Evolutionary conservation across 2,888 invertebrate species (phyloP).

Genomic region (Acleris cristana): DNA sequence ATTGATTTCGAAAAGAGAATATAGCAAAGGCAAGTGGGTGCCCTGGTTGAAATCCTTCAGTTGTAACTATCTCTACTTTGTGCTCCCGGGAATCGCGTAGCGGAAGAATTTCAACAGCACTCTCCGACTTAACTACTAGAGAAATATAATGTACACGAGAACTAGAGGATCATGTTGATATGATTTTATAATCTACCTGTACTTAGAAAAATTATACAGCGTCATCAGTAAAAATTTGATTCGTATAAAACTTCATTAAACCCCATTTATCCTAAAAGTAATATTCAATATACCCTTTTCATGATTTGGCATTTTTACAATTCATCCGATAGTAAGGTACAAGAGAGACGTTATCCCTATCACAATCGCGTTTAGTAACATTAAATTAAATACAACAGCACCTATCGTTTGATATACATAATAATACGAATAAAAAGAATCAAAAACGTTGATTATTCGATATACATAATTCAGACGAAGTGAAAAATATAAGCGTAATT

Average conservation of each 20-base stretch:
- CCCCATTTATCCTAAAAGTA: slow-evolving; percentile 77
- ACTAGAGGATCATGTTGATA: slow-evolving; percentile 70
- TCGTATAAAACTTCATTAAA: slow-evolving; percentile 77
- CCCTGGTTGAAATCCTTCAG: slow-evolving; percentile 27
- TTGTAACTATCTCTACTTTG: slow-evolving; percentile 45
- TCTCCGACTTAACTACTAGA: slow-evolving; percentile 56
- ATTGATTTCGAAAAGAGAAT: slow-evolving; percentile 21
- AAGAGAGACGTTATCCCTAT: slow-evolving; percentile 74
- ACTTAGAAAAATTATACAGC: slow-evolving; percentile 77
- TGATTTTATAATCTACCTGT: slow-evolving; percentile 75
- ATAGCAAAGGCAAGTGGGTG: slow-evolving; percentile 25
- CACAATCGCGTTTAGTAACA: slow-evolving; percentile 72
- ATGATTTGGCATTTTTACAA: slow-evolving; percentile 78
- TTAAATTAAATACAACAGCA: slow-evolving; percentile 80
- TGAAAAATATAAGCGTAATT: slow-evolving; percentile 69
- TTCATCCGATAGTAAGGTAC: slow-evolving; percentile 67
- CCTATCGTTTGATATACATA: slow-evolving; percentile 76
- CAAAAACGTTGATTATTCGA: slow-evolving; percentile 64
- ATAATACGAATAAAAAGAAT: slow-evolving; percentile 68
- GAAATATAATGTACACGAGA: slow-evolving; percentile 60
- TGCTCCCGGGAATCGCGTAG: slow-evolving; percentile 44
- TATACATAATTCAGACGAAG: slow-evolving; percentile 65
- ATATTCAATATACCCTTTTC: slow-evolving; percentile 80
- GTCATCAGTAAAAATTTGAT: slow-evolving; percentile 75
- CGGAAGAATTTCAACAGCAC: slow-evolving; percentile 46